A percentile compares a stretch with the other conserved stretches of the same genome.
These are phyloP conservation scores for Dastarcus helophoroides DNA, from an alignment of 2,888 invertebrate species.

Conservation along the genomic window DNA sequence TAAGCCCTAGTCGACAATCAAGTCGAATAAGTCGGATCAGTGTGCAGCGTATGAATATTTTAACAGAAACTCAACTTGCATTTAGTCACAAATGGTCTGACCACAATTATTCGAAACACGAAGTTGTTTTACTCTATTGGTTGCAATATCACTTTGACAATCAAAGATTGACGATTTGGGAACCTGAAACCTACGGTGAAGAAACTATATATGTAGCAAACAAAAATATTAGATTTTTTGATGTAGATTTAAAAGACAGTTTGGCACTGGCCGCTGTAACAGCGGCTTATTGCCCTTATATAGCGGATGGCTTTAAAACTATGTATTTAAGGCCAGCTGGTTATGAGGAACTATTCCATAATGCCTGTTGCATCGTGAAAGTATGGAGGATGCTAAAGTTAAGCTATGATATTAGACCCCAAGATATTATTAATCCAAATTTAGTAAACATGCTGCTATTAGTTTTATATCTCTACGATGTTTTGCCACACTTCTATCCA, in stretches of 20 bases:
- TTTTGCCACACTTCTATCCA: conserved; percentile 42
- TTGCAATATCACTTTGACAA: conserved; percentile 32
- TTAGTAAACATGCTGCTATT: conserved; percentile 48
- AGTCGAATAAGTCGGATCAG: too few species aligned
- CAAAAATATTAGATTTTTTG: conserved; percentile 36
- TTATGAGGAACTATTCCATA: conserved; percentile 42
- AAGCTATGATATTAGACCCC: conserved; percentile 43
- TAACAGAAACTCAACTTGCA: too few species aligned
- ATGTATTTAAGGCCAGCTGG: conserved; percentile 36
- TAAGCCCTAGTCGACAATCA: conserved; percentile 1
- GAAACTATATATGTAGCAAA: conserved; percentile 27
- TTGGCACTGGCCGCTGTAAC: conserved; percentile 45
- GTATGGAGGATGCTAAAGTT: conserved; percentile 44
- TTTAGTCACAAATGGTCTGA: too few species aligned
- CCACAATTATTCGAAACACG: conserved; percentile 16
- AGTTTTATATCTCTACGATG: conserved; percentile 41
- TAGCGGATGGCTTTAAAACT: conserved; percentile 37
- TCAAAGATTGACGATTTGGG: conserved; percentile 35
- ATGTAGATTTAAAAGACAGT: conserved; percentile 43
- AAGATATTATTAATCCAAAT: conserved; percentile 43
- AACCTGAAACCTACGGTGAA: conserved; percentile 36
- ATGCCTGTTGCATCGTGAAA: conserved; percentile 36
- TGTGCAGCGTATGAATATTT: too few species aligned
- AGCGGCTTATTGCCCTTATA: conserved; percentile 47
- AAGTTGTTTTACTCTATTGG: conserved; percentile 35